Evolutionary conservation across 2,888 invertebrate genomes (phyloP), one percentile per base, ranked within the genome.

Genomic region (Gonocerus acuteangulatus): DNA sequence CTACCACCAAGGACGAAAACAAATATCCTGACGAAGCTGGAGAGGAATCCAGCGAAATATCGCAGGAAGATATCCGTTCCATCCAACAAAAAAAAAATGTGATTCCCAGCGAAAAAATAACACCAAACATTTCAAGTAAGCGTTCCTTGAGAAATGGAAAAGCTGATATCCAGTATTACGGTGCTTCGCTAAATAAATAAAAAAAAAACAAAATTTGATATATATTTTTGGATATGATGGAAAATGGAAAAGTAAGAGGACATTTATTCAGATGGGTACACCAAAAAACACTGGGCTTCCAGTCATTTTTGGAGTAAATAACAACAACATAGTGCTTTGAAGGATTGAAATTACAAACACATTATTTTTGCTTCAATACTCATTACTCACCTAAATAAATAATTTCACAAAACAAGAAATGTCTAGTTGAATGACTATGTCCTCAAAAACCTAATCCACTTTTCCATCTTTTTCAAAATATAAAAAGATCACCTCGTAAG

Each of bases 211-310:
- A n/a, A n/a, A n/a, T n/a, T n/a, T n/a, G n/a, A n/a, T n/a, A n/a
- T n/a, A n/a, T n/a, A n/a, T n/a, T n/a, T n/a, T n/a, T n/a, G n/a
- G 15, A 9, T 22, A 32, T 45, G 48, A 61, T 61, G 62, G 58
- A 62, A 62, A 58, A 49, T 62, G 57, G 58, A 62, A 34, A 51
- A 58, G 58, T 58, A 34, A 57, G 62, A 62, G 62, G 58, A 62
- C 62, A 57, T 58, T 39, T 49, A 22, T 22, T 44, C 58, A 47
- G 34, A 45, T 32, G 57, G 42, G 34, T 42, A 27, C 62, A 58
- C 57, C 62, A 19, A 34, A 62, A 47, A 39, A 57, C 23, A 54
- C 49, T 62, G 62, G 62, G 49, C 44, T 13, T 45, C 58, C 44
- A n/a, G 42, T 61, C 52, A 61, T 56, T 57, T 48, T 60, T 58